phyloP scores from a whole-genome alignment of 1,140 invertebrate genomes.

The Brachionus asplanchnoidis region DNA sequence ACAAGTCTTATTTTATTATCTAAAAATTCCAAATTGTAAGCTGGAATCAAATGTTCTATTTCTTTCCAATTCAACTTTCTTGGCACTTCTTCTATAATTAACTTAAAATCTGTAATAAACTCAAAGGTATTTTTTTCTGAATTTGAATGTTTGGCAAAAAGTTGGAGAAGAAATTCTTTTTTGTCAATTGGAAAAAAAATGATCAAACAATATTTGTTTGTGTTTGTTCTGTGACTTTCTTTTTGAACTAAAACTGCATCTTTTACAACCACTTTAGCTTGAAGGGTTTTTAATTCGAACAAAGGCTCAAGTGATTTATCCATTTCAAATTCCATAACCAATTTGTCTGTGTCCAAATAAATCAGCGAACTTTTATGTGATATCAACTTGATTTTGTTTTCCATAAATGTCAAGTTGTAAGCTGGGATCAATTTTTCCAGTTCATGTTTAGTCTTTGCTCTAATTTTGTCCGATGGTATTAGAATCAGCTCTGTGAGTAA shows the following conservation, averaged over 20 bases:
- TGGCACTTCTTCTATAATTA: background rate
- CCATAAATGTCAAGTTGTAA: background rate
- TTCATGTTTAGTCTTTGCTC: background rate
- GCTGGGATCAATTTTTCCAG: background rate
- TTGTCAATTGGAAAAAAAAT: background rate
- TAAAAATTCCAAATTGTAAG: background rate
- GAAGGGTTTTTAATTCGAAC: background rate
- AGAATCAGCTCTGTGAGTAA: background rate
- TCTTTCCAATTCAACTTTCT: background rate
- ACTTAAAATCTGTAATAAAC: background rate
- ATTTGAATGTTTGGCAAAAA: background rate
- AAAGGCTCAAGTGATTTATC: background rate
- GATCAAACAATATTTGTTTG: background rate
- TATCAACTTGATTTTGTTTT: background rate
- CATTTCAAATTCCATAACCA: background rate
- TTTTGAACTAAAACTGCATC: background rate
- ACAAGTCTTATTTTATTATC: background rate
- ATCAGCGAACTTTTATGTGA: background rate
- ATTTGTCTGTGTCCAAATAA: background rate
- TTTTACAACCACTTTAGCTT: background rate
- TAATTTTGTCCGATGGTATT: background rate
- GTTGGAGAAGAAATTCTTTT: background rate
- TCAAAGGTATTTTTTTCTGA: background rate
- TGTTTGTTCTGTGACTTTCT: background rate
- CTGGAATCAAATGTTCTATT: background rate